Evolutionary conservation across 2,797 vertebrate species (phyloP).

Genomic region (Pampus argenteus): DNA sequence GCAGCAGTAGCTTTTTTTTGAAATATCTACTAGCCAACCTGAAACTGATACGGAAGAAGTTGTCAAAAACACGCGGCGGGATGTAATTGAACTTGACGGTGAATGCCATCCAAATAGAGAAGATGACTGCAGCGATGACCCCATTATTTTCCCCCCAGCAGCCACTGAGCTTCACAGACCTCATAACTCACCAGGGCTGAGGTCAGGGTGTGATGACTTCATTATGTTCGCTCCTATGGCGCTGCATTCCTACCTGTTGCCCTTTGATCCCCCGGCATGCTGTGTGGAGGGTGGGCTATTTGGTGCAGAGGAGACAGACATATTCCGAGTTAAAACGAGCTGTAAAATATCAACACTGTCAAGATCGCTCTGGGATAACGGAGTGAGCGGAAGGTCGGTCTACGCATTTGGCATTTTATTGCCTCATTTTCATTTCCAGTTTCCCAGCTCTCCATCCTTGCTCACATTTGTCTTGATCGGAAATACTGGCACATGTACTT

Average conservation of each 20-base stretch:
- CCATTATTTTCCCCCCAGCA: constrained; percentile 59
- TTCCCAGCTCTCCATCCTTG: neutral
- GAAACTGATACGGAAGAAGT: constrained; percentile 12
- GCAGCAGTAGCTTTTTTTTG: neutral
- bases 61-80: neutral
- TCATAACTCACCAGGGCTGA: constrained; percentile 49
- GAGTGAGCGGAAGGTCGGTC: constrained; percentile 1
- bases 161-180: constrained; percentile 41
- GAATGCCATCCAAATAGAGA: constrained; percentile 24
- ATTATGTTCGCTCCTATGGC: constrained; percentile 69
- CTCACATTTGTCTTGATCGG: neutral
- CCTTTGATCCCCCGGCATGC: constrained; percentile 52
- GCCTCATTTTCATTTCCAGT: neutral
- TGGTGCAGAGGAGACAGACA: constrained; percentile 14
- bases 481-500: neutral
- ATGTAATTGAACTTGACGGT: constrained; percentile 54
- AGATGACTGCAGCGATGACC: constrained; percentile 51
- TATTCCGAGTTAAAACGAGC: constrained; percentile 40
- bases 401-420: neutral
- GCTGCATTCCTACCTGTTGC: constrained; percentile 73
- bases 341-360: constrained; percentile 50
- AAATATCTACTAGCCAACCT: neutral
- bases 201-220: constrained; percentile 64
- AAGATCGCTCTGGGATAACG: constrained; percentile 22
- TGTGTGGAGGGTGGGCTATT: constrained; percentile 43